Percentiles rank a stretch among this genome's conserved stretches.
Conservation (phyloP, 1,140 invertebrate species). For the Drosophila auraria region DNA sequence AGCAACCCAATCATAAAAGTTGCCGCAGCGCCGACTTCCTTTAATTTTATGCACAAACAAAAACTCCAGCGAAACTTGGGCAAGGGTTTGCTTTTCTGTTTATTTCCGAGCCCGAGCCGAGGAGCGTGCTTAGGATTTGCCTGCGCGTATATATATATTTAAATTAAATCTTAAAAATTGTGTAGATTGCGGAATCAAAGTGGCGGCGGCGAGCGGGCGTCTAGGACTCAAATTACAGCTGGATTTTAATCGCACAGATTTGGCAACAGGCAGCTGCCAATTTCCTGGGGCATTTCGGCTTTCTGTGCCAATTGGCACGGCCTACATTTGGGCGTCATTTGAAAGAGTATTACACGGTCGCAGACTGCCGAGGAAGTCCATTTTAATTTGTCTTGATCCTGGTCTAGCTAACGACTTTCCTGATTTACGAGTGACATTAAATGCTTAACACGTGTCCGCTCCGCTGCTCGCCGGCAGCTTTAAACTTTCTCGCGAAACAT, state of each 20-base stretch:
- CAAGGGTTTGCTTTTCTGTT: constrained; percentile 42
- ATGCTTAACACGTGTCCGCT: constrained; percentile 53
- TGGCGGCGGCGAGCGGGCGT: constrained; percentile 14
- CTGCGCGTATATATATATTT: constrained; percentile 45
- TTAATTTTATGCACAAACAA: constrained; percentile 82
- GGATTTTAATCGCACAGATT: constrained; percentile 51
- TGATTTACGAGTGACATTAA: constrained; percentile 44
- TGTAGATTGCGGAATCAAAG: constrained; percentile 42
- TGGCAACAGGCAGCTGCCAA: constrained; percentile 25
- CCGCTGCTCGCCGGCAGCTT: constrained; percentile 2
- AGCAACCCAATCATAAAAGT: constrained; percentile 78
- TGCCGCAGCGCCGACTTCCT: constrained; percentile 46
- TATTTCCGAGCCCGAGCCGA: constrained; percentile 35
- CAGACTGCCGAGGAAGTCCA: not conserved
- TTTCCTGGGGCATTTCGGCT: not conserved
- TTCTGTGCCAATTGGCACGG: constrained; percentile 9
- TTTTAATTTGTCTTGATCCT: constrained; percentile 47
- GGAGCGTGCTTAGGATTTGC: constrained; percentile 50
- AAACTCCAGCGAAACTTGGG: constrained; percentile 59
- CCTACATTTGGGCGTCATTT: constrained; percentile 10
- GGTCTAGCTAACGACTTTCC: constrained; percentile 29
- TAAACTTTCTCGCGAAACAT: not conserved
- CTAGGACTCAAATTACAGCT: constrained; percentile 34
- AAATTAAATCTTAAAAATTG: constrained; percentile 75
- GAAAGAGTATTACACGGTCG: constrained; percentile 10